phyloP scores from a whole-genome alignment of 2,797 vertebrate species.

The Enteromius fasciolatus region DNA sequence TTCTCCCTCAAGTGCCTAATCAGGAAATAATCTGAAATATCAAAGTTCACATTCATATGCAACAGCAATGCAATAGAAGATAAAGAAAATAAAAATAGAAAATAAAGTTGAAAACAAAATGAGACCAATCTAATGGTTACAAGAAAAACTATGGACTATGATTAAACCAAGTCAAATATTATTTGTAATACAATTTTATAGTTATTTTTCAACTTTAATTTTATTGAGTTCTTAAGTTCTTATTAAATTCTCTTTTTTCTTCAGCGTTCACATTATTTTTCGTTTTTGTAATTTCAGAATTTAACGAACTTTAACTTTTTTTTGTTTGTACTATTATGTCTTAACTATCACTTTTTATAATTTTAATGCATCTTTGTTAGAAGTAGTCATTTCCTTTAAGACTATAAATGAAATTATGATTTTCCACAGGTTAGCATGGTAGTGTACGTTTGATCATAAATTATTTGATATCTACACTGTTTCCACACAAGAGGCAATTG shows the following conservation, averaged over 20 bases:
- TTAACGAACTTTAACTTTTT: neutral
- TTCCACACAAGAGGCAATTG: neutral
- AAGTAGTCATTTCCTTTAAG: neutral
- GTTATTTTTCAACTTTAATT: neutral
- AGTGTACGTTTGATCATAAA: neutral
- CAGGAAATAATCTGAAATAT: neutral
- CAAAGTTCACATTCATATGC: neutral
- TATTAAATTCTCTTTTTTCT: neutral
- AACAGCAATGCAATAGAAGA: neutral
- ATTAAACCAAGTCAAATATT: neutral
- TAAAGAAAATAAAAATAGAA: neutral
- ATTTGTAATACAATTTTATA: neutral
- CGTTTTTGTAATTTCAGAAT: neutral
- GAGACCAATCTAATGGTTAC: neutral
- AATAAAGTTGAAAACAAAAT: neutral
- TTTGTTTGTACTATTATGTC: neutral
- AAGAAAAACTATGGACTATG: neutral
- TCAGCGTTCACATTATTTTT: neutral
- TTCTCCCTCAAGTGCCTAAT: neutral
- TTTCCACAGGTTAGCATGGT: neutral
- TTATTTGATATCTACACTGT: neutral
- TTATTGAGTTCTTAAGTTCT: neutral
- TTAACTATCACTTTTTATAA: neutral
- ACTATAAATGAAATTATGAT: neutral
- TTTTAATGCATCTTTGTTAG: neutral